Percentiles rank a stretch among this genome's conserved stretches.
Evolutionary conservation across 1,140 invertebrate genomes (phyloP).

Genomic region (Leptoteleia sp.): DNA sequence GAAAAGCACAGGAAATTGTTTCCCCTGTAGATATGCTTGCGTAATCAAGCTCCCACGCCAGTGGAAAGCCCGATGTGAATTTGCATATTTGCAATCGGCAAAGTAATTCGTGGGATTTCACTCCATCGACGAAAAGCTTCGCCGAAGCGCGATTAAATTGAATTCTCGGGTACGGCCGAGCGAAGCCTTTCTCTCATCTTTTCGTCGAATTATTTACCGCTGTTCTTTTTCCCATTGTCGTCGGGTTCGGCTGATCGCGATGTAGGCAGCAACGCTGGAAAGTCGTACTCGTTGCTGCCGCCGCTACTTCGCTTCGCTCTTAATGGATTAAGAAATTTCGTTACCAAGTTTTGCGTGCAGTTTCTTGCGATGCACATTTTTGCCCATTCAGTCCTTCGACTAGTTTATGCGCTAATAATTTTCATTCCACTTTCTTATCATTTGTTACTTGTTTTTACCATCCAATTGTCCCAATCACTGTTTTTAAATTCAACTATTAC

Average conservation of each 20-base stretch:
- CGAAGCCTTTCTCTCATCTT: slow-evolving; percentile 38
- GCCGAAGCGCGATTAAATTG: slow-evolving; percentile 54
- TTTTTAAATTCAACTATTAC: too few relatives aligned
- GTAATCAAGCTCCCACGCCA: slow-evolving; percentile 50
- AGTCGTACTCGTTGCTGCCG: too few relatives aligned
- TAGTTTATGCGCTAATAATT: too few relatives aligned
- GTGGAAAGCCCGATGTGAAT: slow-evolving; percentile 14
- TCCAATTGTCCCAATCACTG: too few relatives aligned
- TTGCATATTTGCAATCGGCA: slow-evolving; percentile 58
- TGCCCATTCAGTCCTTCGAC: too few relatives aligned
- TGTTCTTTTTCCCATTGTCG: slow-evolving; percentile 15
- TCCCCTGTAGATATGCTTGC: slow-evolving; percentile 30
- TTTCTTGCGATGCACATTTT: too few relatives aligned
- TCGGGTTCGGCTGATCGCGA: slow-evolving; percentile 23
- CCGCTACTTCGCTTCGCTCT: neutral
- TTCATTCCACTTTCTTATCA: too few relatives aligned
- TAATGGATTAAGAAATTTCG: slow-evolving; percentile 23
- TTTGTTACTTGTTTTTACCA: too few relatives aligned
- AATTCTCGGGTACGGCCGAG: slow-evolving; percentile 37
- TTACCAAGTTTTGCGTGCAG: slow-evolving; percentile 19
- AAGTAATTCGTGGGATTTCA: slow-evolving; percentile 60
- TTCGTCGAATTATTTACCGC: slow-evolving; percentile 41
- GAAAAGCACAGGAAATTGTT: slow-evolving; percentile 49
- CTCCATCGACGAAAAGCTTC: slow-evolving; percentile 45
- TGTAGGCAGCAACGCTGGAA: too few relatives aligned